A percentile compares a stretch with the other conserved stretches of the same genome.
These are phyloP conservation scores for Morpho helenor DNA, from an alignment of 2,888 invertebrate species.

Conservation along the genomic window DNA sequence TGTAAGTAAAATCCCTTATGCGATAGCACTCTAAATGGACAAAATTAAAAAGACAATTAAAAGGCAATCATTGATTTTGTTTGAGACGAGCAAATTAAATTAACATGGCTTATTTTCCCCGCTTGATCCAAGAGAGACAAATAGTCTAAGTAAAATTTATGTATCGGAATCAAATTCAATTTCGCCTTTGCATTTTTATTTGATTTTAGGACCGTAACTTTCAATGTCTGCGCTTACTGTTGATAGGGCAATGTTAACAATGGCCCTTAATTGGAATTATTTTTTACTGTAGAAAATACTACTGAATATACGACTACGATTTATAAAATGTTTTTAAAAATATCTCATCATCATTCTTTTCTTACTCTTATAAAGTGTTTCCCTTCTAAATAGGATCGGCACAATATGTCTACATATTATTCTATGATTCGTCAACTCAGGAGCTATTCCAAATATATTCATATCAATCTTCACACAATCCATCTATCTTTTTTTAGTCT, in stretches of 20 bases:
- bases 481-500: too few species aligned
- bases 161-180: conserved; percentile 78
- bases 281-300: too few species aligned
- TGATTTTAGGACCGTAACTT: conserved; percentile 62
- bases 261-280: too few species aligned
- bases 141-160: conserved; percentile 78
- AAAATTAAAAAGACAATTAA: conserved; percentile 53
- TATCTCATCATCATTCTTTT: too few species aligned
- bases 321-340: too few species aligned
- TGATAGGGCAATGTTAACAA: conserved; percentile 38
- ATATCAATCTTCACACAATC: too few species aligned
- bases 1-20: not conserved
- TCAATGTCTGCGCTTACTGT: conserved; percentile 40
- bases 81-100: conserved; percentile 64
- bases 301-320: too few species aligned
- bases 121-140: conserved; percentile 73
- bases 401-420: too few species aligned
- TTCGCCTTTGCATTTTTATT: conserved; percentile 75
- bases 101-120: conserved; percentile 34
- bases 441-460: too few species aligned
- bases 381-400: too few species aligned
- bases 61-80: conserved; percentile 58
- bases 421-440: too few species aligned
- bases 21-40: not conserved
- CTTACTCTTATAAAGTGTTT: too few species aligned